Conservation (phyloP, 2,888 invertebrate genomes). For the Athrips mouffetella region DNA sequence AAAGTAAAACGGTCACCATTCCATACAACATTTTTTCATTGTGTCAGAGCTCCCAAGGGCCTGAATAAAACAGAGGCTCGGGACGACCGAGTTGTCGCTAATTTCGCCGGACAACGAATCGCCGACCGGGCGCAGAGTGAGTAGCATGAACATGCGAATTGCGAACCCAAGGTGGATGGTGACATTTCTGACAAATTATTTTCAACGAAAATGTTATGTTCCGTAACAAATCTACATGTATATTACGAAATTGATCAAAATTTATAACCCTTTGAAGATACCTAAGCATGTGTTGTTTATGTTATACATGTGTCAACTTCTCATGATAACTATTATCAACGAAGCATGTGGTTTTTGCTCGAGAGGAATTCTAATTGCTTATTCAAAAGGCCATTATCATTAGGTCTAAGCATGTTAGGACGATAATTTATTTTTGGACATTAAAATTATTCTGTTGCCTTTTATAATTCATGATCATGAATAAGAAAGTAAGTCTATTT, state of each 20-base stretch:
- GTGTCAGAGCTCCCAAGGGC: conserved; percentile 60
- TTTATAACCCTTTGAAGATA: conserved; percentile 33
- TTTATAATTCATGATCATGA: too few relatives aligned
- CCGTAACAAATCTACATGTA: conserved; percentile 17
- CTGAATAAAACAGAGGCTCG: conserved; percentile 68
- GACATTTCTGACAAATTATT: conserved; percentile 36
- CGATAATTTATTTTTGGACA: conserved; percentile 3
- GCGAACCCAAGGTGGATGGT: conserved; percentile 28
- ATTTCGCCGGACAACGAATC: conserved; percentile 58
- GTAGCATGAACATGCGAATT: conserved; percentile 36
- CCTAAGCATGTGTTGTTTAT: conserved; percentile 37
- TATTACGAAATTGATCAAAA: conserved; percentile 37
- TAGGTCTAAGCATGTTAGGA: not conserved
- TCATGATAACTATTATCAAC: conserved; percentile 38
- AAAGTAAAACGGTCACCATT: conserved; percentile 55
- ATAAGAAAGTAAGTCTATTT: too few relatives aligned
- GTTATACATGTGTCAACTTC: conserved; percentile 48
- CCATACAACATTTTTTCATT: conserved; percentile 66
- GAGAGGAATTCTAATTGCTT: conserved; percentile 33
- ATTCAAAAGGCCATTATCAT: conserved; percentile 23
- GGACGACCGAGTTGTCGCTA: conserved; percentile 54
- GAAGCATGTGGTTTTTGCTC: conserved; percentile 34
- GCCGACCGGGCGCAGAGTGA: conserved; percentile 45
- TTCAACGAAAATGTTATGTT: conserved; percentile 27
- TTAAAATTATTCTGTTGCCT: too few relatives aligned